These are phyloP conservation scores for Elgaria multicarinata DNA, from an alignment of 2,113 vertebrate genomes.

Conservation along the genomic window DNA sequence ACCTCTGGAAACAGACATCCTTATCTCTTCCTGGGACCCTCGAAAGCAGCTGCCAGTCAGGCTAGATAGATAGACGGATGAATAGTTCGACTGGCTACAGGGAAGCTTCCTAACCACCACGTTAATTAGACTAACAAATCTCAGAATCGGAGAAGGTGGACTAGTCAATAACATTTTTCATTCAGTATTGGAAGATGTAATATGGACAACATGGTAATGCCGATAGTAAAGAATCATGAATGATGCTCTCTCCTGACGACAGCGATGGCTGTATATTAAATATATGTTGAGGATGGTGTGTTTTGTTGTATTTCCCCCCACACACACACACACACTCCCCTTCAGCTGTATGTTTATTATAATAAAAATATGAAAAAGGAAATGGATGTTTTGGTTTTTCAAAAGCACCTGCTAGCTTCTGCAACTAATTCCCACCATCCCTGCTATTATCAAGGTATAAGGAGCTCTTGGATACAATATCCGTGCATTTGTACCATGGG, in stretches of 20 bases:
- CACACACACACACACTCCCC: no score
- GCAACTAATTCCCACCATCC: background rate
- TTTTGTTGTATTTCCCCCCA: background rate
- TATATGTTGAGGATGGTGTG: background rate
- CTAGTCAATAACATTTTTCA: background rate
- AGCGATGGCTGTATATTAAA: background rate
- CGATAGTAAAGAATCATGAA: background rate
- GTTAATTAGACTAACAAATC: background rate
- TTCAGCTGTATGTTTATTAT: background rate
- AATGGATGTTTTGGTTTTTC: background rate
- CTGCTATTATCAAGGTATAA: background rate
- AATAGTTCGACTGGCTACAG: background rate
- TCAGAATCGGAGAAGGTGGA: background rate
- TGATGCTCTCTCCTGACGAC: background rate
- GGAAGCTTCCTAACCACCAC: background rate
- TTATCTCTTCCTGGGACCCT: background rate
- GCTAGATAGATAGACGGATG: background rate
- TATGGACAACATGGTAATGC: background rate
- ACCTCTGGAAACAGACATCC: no score
- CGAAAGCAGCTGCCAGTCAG: background rate
- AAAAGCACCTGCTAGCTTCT: background rate
- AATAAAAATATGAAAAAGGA: background rate
- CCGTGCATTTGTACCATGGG: background rate
- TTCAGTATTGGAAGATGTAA: background rate
- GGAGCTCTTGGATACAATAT: background rate